These are phyloP conservation scores for Gambusia holbrooki DNA, from an alignment of 2,113 vertebrate species.

Conservation along the genomic window DNA sequence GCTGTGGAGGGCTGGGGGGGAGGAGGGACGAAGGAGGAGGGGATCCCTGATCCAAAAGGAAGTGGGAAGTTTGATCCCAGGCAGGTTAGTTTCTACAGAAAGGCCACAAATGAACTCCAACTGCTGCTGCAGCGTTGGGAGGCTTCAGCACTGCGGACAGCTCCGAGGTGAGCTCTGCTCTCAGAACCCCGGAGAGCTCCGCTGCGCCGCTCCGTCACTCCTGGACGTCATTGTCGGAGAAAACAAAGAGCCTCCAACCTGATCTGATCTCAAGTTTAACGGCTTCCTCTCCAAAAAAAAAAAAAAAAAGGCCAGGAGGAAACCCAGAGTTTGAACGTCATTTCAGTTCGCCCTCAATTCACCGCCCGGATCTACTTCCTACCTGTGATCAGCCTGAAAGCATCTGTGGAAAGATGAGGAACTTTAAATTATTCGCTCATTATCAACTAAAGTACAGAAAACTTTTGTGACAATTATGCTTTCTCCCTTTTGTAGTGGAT, in stretches of 20 bases:
- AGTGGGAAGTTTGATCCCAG: conserved; percentile 1
- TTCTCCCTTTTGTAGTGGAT: too few relatives aligned
- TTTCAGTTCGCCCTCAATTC: too few relatives aligned
- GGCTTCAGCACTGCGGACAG: conserved; percentile 55
- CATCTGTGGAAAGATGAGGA: too few relatives aligned
- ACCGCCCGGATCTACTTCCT: too few relatives aligned
- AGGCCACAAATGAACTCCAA: not conserved
- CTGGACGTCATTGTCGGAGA: too few relatives aligned
- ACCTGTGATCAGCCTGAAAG: too few relatives aligned
- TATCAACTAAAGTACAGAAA: conserved; percentile 3
- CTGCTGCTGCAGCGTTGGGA: not conserved
- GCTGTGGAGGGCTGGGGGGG: too few relatives aligned
- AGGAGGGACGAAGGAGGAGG: conserved; percentile 10
- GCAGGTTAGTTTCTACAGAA: conserved; percentile 19
- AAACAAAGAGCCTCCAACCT: not conserved
- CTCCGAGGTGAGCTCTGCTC: conserved; percentile 8
- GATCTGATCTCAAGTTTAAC: not conserved
- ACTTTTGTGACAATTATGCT: not conserved
- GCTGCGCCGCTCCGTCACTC: too few relatives aligned
- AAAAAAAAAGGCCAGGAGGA: too few relatives aligned
- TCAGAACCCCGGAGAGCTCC: conserved; percentile 58
- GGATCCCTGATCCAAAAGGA: conserved; percentile 27
- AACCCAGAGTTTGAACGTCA: too few relatives aligned
- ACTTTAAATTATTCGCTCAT: not conserved
- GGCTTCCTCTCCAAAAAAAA: too few relatives aligned